Evolutionary conservation across 2,113 vertebrate genomes (phyloP).

Genomic region (Meles meles): DNA sequence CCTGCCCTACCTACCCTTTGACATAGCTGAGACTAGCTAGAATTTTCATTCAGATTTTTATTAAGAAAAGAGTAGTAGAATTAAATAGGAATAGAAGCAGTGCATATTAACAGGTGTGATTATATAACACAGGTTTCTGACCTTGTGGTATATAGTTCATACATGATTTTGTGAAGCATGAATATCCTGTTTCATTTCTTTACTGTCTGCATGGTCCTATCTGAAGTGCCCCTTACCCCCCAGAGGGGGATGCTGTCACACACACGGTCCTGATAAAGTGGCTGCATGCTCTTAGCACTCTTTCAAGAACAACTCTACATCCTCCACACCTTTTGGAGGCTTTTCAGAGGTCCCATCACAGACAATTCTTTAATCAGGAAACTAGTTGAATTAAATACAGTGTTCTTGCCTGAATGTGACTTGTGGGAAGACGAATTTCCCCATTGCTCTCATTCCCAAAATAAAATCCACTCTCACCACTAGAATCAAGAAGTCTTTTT

Average conservation of each 20-base stretch:
- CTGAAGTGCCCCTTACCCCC: neutral
- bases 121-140: neutral
- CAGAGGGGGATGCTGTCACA: neutral
- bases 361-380: neutral
- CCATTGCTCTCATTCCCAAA: neutral
- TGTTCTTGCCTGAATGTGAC: neutral
- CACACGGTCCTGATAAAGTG: neutral
- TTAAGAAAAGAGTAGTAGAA: constrained; percentile 27
- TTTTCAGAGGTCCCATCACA: neutral
- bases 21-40: neutral
- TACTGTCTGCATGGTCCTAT: neutral
- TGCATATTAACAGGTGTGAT: neutral
- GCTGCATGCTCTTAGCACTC: neutral
- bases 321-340: neutral
- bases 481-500: neutral
- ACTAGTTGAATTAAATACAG: neutral
- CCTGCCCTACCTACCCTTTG: neutral
- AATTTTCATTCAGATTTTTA: constrained; percentile 23
- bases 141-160: neutral
- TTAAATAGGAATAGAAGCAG: neutral
- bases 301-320: neutral
- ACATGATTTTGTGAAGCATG: neutral
- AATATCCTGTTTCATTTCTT: neutral
- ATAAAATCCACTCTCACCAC: neutral
- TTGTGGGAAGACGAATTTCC: neutral